Conservation (phyloP, 1,140 invertebrate species). For the Epicauta chinensis region DNA sequence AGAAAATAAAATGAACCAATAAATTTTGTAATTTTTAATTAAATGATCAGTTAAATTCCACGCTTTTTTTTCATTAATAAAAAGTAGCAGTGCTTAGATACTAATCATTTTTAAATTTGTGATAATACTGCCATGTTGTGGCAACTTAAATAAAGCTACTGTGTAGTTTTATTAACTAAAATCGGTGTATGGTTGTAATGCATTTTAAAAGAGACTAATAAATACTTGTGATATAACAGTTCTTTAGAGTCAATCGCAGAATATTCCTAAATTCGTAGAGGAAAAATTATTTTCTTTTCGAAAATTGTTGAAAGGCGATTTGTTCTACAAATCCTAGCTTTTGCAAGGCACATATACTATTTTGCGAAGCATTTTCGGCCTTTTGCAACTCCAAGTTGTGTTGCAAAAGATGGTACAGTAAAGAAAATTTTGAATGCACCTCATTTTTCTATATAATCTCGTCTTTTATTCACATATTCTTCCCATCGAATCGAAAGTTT, state of each 20-base stretch:
- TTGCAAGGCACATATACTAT: too few species aligned
- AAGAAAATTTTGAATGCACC: too few species aligned
- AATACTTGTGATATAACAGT: constrained; percentile 4
- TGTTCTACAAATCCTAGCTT: too few species aligned
- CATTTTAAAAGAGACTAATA: background rate
- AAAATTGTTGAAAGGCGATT: too few species aligned
- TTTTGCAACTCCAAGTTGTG: too few species aligned
- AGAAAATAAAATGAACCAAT: constrained; percentile 23
- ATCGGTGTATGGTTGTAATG: constrained; percentile 7
- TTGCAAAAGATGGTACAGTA: too few species aligned
- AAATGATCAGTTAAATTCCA: background rate
- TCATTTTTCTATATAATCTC: too few species aligned
- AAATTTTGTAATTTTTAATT: background rate
- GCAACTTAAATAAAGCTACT: constrained; percentile 11
- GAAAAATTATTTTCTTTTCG: too few species aligned
- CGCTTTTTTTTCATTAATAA: background rate
- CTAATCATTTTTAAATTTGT: background rate
- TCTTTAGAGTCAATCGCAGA: background rate
- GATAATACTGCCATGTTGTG: background rate
- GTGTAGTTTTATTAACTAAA: constrained; percentile 10
- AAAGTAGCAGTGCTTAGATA: background rate
- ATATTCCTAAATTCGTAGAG: too few species aligned
- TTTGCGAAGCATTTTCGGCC: too few species aligned
- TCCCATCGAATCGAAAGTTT: too few species aligned
- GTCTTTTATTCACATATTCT: too few species aligned